Base-by-base conservation (phyloP, 2,113 vertebrate species). In the Abramis brama region DNA sequence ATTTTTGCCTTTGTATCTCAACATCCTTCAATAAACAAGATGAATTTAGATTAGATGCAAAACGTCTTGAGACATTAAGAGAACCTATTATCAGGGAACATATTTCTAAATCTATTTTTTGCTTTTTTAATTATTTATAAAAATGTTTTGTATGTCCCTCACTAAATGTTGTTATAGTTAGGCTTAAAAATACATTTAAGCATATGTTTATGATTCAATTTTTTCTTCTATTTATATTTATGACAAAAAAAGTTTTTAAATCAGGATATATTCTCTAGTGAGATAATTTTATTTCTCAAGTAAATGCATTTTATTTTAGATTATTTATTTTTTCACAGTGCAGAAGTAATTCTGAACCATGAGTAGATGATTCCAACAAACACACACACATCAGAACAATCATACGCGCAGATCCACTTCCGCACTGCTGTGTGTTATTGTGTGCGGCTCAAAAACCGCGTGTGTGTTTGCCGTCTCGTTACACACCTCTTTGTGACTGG, bases 401-500 rank as follows among this genome's bases (percentile, higher is more conserved):
- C 2, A 66, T 15, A 30, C 4, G 66, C 15, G 8, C 8, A 71
- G 68, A 71, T 71, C 6, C 0, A 27, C 9, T 70, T 23, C 8
- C 9, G 3, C 11, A 1, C 33, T 6, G 68, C 39, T 50, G 71
- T 47, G 71, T 45, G 39, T 47, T 75, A 15, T 75, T 17, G 43
- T 74, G 66, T 39, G 68, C 19, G 66, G 0, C 13, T 73, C 36
- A 73, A 1, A 73, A 43, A n/a, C 39, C n/a, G 39, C 39, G 39
- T 45, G 70, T 45, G 39, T 11, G 13, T 45, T 73, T 7, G 11
- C 5, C 3, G 71, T 75, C 71, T 50, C 25, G 21, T 47, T 55
- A 55, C 68, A 97, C 96, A 91, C 97, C 97, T 92, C 97, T 97
- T 93, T 99, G 98, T 0, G 96, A 98, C 94, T 99, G 98, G 11